Percentiles rank a stretch among this genome's conserved stretches.
These are phyloP conservation scores for Corythucha ciliata DNA, from an alignment of 2,888 invertebrate species.

Conservation along the genomic window DNA sequence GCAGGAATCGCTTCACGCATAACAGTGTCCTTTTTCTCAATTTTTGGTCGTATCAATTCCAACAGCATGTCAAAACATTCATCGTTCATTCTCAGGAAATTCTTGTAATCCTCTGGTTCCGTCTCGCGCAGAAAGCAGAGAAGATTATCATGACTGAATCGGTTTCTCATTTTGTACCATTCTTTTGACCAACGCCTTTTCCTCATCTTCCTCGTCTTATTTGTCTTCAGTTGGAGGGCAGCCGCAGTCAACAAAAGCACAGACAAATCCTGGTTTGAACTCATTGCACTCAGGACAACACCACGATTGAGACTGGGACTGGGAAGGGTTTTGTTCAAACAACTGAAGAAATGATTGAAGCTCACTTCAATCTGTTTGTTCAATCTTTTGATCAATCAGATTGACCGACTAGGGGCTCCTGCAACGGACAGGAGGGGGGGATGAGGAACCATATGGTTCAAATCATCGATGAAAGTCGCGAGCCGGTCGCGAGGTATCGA, in stretches of 20 bases:
- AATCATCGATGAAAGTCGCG: too few relatives aligned
- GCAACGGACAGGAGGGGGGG: too few relatives aligned
- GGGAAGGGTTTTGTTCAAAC: too few relatives aligned
- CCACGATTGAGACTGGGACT: background rate
- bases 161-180: slow-evolving; percentile 20
- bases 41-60: slow-evolving; percentile 21
- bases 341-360: too few relatives aligned
- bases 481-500: too few relatives aligned
- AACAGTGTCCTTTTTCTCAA: slow-evolving; percentile 21
- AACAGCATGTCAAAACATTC: slow-evolving; percentile 18
- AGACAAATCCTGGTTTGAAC: slow-evolving; percentile 9
- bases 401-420: too few relatives aligned
- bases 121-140: slow-evolving; percentile 19
- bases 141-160: slow-evolving; percentile 22
- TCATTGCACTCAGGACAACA: slow-evolving; percentile 8
- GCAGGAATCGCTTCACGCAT: slow-evolving; percentile 17
- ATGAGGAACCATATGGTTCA: too few relatives aligned
- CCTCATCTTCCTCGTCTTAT: slow-evolving; percentile 15
- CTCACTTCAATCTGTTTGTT: too few relatives aligned
- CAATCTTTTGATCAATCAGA: too few relatives aligned
- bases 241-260: slow-evolving; percentile 5
- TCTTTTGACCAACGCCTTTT: slow-evolving; percentile 15
- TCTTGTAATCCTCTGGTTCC: slow-evolving; percentile 23
- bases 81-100: slow-evolving; percentile 23
- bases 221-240: slow-evolving; percentile 1